Evolutionary conservation across 2,888 invertebrate genomes (phyloP).

Genomic region (Onchidella celtica): DNA sequence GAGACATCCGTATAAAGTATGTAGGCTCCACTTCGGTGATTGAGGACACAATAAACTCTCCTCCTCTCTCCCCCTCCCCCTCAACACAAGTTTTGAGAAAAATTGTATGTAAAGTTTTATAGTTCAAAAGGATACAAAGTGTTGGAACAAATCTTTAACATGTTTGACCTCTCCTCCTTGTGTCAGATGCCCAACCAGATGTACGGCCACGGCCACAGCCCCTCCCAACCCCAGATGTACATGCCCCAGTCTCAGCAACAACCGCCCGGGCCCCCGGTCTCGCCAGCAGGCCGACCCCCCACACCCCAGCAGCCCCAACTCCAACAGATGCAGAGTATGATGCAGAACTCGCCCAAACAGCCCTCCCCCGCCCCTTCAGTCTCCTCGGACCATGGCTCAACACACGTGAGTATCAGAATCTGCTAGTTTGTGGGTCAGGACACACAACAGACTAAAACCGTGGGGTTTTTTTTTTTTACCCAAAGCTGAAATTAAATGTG

Average conservation of each 20-base stretch:
- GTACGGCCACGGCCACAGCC: slow-evolving; percentile 39
- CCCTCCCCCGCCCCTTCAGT: slow-evolving; percentile 50
- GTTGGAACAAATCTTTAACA: no score
- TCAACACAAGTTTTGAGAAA: no score
- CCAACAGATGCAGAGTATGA: slow-evolving; percentile 46
- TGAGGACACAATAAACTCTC: no score
- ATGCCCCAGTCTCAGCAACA: slow-evolving; percentile 41
- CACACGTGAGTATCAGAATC: slow-evolving; percentile 44
- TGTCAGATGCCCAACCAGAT: slow-evolving; percentile 32
- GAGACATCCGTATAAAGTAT: no score
- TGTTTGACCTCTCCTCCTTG: no score
- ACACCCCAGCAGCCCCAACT: slow-evolving; percentile 38
- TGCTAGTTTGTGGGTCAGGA: background rate
- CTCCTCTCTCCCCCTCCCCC: no score
- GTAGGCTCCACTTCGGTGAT: no score
- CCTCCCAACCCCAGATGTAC: slow-evolving; percentile 43
- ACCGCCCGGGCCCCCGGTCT: slow-evolving; percentile 38
- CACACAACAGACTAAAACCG: background rate
- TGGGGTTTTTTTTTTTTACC: background rate
- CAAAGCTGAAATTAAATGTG: no score
- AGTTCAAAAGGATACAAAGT: no score
- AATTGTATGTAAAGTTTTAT: no score
- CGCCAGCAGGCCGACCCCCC: slow-evolving; percentile 33
- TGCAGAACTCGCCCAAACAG: slow-evolving; percentile 52
- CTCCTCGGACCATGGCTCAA: slow-evolving; percentile 52